Base-by-base conservation (phyloP, 2,888 invertebrate species). In the Taphrorychus bicolor region DNA sequence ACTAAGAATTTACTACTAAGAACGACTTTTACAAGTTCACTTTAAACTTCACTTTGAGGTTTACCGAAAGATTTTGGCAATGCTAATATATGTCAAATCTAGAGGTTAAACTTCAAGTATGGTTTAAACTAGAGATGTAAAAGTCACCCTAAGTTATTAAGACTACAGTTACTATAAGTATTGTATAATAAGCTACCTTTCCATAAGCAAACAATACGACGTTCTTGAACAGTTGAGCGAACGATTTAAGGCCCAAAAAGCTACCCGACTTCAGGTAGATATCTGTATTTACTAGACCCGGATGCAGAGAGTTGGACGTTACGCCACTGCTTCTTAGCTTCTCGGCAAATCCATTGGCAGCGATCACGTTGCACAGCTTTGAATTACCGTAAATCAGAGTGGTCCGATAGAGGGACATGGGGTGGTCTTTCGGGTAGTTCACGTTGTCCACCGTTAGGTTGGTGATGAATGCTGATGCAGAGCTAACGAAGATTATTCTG, bases 301-400 rank as follows among this genome's bases (percentile, higher is more conserved):
- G 82, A 73, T 82, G 79, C 5, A 82, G 63, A 16, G 81, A 78
- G 66, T 82, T 82, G 3, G 77, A 77, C 11, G 78, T 79, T 0
- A 82, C 77, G 11, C 78, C 79, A 62, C 70, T 74, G 17, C 74
- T 76, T 61, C 75, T 74, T 3, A 82, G 70, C 58, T 73, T 73
- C 61, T 78, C 75, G 17, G 70, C 70, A 63, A 82, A 76, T 61
- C 80, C 80, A 60, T 77, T 79, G 2, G 81, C 78, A 16, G 80
- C 73, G 45, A 81, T 76, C 42, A 81, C 74, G 60, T 79, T 80
- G 63, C 80, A 80, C 5, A 81, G 66, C 72, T 82, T 82, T 4
- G 80, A 79, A 64, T 81, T 81, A 0, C 76, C 74, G 64, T 82
- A 82, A 19, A 77, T 73, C 21, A 76, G 66, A 1, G 73, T 71